phyloP scores from a whole-genome alignment of 2,888 invertebrate genomes.

The Podotricha telesiphe region DNA sequence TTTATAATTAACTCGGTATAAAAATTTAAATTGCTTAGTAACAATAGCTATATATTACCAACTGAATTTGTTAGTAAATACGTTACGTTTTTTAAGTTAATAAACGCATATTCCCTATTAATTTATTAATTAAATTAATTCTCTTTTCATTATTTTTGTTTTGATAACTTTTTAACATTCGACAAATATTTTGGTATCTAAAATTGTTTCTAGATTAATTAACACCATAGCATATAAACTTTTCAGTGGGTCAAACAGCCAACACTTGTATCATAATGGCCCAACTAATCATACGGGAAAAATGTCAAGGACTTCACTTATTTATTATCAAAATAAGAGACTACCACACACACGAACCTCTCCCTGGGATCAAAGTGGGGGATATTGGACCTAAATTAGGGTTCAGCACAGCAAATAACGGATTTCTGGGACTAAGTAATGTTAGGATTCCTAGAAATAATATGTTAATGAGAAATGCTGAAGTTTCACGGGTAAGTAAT shows the following conservation, averaged over 20 bases:
- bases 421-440: conserved; percentile 91
- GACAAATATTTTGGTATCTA: no score
- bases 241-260: conserved; percentile 92
- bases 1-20: no score
- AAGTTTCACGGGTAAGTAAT: conserved; percentile 78
- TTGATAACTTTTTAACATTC: no score
- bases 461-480: conserved; percentile 94
- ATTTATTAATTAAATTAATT: no score
- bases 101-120: no score
- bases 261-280: conserved; percentile 95
- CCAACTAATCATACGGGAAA: conserved; percentile 89
- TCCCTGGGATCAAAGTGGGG: conserved; percentile 92
- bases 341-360: conserved; percentile 90
- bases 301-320: conserved; percentile 91
- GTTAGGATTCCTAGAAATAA: conserved; percentile 91
- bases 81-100: no score
- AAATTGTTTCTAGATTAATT: no score
- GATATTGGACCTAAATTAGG: conserved; percentile 96
- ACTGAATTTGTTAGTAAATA: no score
- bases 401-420: conserved; percentile 93
- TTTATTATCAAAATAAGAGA: conserved; percentile 94
- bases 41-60: no score
- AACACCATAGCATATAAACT: not conserved
- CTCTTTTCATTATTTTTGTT: no score
- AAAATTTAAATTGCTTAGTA: no score